Conservation (phyloP, 2,797 vertebrate species). For the Sphaeramia orbicularis region DNA sequence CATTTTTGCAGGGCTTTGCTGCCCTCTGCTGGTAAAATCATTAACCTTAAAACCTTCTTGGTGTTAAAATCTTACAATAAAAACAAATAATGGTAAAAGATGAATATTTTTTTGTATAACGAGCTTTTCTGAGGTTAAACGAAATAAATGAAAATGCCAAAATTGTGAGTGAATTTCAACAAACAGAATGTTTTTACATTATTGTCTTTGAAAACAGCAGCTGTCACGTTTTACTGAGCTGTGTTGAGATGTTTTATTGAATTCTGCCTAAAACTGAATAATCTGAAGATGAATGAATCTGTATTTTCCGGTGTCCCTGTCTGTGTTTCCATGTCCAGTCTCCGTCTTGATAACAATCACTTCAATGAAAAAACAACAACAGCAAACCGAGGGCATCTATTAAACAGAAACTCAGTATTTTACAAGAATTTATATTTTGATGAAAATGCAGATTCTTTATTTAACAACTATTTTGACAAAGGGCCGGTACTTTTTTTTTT, state of each 20-base stretch:
- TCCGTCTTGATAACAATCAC: constrained; percentile 61
- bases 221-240: constrained; percentile 10
- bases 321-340: constrained; percentile 41
- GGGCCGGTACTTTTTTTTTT: constrained; percentile 48
- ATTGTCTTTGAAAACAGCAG: not conserved
- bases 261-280: not conserved
- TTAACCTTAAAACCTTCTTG: not conserved
- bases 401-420: constrained; percentile 61
- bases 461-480: constrained; percentile 79
- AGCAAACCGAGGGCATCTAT: constrained; percentile 38
- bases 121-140: constrained; percentile 1
- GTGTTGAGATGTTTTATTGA: constrained; percentile 13
- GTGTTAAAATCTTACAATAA: not conserved
- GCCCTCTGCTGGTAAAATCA: constrained; percentile 61
- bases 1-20: constrained; percentile 43
- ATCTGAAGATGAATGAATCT: constrained; percentile 13
- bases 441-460: constrained; percentile 65
- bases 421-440: constrained; percentile 76
- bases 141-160: not conserved
- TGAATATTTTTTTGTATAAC: not conserved
- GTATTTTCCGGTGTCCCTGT: constrained; percentile 32
- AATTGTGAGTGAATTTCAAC: not conserved
- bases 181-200: constrained; percentile 19
- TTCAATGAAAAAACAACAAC: constrained; percentile 19
- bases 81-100: constrained; percentile 1